phyloP scores from a whole-genome alignment of 1,140 invertebrate genomes.

The Drosophila repletoides region DNA sequence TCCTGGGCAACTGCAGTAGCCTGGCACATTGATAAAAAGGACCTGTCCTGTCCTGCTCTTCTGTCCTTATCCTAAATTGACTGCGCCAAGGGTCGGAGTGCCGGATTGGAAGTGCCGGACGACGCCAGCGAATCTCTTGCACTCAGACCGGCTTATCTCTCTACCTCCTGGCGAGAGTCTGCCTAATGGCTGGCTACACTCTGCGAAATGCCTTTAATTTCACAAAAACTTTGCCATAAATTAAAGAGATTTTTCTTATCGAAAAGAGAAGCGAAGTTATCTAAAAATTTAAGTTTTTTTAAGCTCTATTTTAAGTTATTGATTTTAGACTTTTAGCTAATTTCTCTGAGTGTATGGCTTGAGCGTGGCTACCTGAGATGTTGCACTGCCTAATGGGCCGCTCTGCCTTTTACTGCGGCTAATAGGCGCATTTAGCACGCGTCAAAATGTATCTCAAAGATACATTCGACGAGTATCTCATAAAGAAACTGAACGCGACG shows the following conservation, averaged over 20 bases:
- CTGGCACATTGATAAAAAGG: conserved; percentile 1
- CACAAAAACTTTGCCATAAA: too few species aligned
- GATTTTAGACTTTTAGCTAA: too few species aligned
- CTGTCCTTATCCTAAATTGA: conserved; percentile 15
- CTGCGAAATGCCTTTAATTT: too few species aligned
- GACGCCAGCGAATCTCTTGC: conserved; percentile 37
- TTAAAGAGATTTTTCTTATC: too few species aligned
- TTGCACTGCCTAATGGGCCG: conserved; percentile 18
- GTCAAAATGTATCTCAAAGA: conserved; percentile 55
- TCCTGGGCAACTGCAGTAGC: not conserved
- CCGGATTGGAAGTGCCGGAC: conserved; percentile 53
- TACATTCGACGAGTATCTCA: conserved; percentile 9
- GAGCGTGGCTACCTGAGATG: conserved; percentile 12
- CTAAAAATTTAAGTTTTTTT: too few species aligned
- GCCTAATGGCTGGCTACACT: conserved; percentile 38
- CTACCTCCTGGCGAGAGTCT: conserved; percentile 1
- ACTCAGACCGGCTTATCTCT: conserved; percentile 48
- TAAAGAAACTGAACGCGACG: not conserved
- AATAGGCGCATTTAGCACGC: conserved; percentile 73
- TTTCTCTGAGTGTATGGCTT: too few species aligned
- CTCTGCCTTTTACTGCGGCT: conserved; percentile 16
- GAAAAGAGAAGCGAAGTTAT: too few species aligned
- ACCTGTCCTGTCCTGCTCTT: not conserved
- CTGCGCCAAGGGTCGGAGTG: conserved; percentile 30
- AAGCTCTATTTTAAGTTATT: too few species aligned